Conservation (phyloP, 1,140 invertebrate genomes). For the Temnothorax nylanderi region DNA sequence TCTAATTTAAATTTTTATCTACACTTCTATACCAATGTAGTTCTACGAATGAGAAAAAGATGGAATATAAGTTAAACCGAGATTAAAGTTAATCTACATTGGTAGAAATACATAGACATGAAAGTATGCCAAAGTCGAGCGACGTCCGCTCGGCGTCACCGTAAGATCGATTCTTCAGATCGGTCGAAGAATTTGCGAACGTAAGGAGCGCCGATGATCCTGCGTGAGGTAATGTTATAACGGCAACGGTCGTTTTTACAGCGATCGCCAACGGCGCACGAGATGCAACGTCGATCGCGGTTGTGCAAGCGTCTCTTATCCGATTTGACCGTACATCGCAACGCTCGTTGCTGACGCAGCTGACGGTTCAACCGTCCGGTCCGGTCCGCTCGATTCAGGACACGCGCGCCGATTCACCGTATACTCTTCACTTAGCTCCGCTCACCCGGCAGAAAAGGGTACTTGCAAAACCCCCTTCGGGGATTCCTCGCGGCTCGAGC, state of each 20-base stretch:
- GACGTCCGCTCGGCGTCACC: neutral
- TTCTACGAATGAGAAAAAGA: no score
- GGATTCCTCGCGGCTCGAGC: neutral
- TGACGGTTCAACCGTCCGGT: neutral
- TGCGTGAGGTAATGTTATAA: slow-evolving; percentile 55
- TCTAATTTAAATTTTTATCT: no score
- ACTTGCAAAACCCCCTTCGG: neutral
- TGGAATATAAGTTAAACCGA: no score
- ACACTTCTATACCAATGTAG: no score
- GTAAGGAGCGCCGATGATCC: neutral
- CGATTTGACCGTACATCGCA: slow-evolving; percentile 49
- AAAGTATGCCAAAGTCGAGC: neutral
- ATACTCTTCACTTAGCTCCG: neutral
- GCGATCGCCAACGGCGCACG: neutral
- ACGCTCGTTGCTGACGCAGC: neutral
- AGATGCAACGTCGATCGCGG: slow-evolving; percentile 16
- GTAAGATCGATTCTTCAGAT: neutral
- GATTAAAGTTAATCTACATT: no score
- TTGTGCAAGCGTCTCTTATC: slow-evolving; percentile 57
- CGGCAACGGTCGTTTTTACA: slow-evolving; percentile 28
- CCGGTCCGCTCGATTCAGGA: slow-evolving; percentile 5
- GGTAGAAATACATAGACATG: no score
- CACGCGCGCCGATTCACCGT: neutral
- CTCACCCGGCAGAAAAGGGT: neutral
- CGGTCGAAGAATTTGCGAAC: neutral